phyloP scores from a whole-genome alignment of 2,113 vertebrate genomes.

The Hypomesus transpacificus region DNA sequence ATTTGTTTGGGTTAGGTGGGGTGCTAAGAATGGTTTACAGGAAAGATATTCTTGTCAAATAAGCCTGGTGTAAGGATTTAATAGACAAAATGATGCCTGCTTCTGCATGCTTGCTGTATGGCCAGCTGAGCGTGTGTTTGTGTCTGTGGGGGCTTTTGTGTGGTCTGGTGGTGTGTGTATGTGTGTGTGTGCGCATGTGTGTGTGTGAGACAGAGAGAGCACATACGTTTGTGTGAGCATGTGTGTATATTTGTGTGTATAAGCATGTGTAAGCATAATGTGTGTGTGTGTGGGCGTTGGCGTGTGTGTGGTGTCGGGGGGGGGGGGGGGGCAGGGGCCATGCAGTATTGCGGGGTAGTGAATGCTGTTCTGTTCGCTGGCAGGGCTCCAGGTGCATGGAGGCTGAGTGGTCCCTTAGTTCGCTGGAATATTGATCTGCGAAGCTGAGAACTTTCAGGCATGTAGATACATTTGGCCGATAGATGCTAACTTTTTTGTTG shows the following conservation, averaged over 20 bases:
- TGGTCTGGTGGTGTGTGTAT: constrained; percentile 6
- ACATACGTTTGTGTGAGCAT: constrained; percentile 8
- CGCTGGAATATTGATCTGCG: constrained; percentile 65
- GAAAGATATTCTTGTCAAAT: background rate
- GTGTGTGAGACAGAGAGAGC: constrained; percentile 3
- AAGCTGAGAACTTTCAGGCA: constrained; percentile 47
- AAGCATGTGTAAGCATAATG: constrained; percentile 4
- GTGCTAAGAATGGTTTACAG: background rate
- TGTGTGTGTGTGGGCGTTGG: background rate
- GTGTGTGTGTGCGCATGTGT: constrained; percentile 11
- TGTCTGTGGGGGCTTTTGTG: constrained; percentile 14
- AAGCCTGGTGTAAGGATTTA: background rate
- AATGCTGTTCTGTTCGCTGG: constrained; percentile 53
- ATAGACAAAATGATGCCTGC: constrained; percentile 10
- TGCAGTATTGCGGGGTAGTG: constrained; percentile 30
- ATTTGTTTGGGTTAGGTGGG: background rate
- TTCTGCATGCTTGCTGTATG: constrained; percentile 7
- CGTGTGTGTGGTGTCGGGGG: constrained; percentile 11
- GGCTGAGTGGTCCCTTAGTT: constrained; percentile 58
- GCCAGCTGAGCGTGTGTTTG: constrained; percentile 40
- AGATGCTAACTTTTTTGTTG: constrained; percentile 31
- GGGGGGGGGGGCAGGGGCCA: constrained; percentile 5
- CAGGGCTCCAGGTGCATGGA: constrained; percentile 61
- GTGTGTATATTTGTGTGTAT: constrained; percentile 6
- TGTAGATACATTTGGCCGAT: constrained; percentile 47